phyloP scores from a whole-genome alignment of 2,113 vertebrate species.

The human region DNA sequence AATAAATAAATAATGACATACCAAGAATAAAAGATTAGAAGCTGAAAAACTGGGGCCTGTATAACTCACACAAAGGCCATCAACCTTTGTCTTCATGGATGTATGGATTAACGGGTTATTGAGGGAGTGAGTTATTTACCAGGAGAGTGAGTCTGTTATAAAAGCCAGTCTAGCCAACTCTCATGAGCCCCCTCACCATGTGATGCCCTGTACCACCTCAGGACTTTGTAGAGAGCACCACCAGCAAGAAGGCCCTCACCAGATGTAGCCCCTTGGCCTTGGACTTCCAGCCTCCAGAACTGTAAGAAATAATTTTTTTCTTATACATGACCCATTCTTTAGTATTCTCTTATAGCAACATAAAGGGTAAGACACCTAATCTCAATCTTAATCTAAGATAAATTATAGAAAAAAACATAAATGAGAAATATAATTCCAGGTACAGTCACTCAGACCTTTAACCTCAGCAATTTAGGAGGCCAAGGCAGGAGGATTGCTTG shows the following conservation, averaged over 20 bases:
- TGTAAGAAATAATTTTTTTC: background rate
- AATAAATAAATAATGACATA: conserved; percentile 15
- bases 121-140: background rate
- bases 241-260: background rate
- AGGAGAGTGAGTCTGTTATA: background rate
- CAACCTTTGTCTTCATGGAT: background rate
- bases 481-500: background rate
- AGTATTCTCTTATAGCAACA: background rate
- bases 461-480: background rate
- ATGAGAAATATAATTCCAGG: background rate
- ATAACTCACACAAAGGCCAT: background rate
- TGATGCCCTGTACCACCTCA: background rate
- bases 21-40: background rate
- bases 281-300: background rate
- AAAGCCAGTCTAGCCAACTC: background rate
- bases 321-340: background rate
- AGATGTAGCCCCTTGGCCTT: background rate
- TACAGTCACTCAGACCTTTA: background rate
- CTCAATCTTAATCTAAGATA: background rate
- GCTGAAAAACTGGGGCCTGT: background rate
- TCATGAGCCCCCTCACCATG: background rate
- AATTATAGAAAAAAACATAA: background rate
- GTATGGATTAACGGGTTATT: background rate
- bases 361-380: background rate
- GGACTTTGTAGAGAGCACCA: background rate